These are phyloP conservation scores for Amblyopsis hoosieri DNA, from an alignment of 2,797 vertebrate species.

Conservation along the genomic window DNA sequence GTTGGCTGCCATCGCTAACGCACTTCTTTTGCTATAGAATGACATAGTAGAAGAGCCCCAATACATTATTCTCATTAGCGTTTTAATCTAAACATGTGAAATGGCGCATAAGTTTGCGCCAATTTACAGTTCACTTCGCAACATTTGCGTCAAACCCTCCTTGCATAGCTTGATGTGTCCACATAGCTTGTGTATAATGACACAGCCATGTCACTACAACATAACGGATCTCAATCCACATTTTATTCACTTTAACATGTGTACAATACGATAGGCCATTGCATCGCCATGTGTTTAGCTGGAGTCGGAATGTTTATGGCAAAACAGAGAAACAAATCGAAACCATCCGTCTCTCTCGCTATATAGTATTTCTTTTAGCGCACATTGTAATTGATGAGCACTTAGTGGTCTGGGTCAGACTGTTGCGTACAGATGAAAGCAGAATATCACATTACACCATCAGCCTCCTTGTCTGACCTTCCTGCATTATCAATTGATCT, in stretches of 20 bases:
- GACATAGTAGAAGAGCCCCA: no score
- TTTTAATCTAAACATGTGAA: no score
- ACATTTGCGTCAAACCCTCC: no score
- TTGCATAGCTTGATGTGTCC: no score
- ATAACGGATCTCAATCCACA: background rate
- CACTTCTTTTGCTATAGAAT: no score
- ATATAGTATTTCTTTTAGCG: constrained; percentile 24
- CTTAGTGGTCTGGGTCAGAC: constrained; percentile 36
- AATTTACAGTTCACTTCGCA: no score
- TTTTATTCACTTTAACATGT: background rate
- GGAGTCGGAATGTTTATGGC: constrained; percentile 12
- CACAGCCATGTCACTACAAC: no score
- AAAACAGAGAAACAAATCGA: constrained; percentile 30
- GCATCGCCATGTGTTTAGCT: background rate
- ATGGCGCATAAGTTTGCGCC: no score
- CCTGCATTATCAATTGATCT: constrained; percentile 36
- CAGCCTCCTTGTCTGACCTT: constrained; percentile 49
- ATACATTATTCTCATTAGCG: no score
- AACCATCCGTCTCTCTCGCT: constrained; percentile 5
- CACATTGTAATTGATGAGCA: constrained; percentile 36
- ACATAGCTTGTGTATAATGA: no score
- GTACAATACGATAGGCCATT: background rate
- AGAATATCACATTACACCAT: constrained; percentile 35
- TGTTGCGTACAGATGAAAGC: constrained; percentile 19
- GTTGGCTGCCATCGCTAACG: no score